Evolutionary conservation across 2,113 vertebrate species (phyloP).

Genomic region (Tylochromis polylepis): DNA sequence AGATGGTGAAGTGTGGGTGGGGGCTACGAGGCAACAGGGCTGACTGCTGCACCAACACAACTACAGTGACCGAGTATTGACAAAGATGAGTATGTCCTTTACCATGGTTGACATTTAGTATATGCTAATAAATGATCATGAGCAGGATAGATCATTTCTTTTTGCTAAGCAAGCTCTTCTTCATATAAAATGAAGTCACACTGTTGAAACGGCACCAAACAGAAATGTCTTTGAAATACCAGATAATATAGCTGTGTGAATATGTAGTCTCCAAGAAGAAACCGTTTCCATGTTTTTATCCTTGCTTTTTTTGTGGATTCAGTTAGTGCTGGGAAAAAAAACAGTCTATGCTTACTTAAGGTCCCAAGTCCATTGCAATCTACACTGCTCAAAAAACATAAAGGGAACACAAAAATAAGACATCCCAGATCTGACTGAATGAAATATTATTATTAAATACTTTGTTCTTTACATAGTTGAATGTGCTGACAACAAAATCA

Average conservation of each 20-base stretch:
- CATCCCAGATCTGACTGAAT: no score
- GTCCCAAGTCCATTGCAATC: background rate
- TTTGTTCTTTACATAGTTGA: no score
- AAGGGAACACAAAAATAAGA: no score
- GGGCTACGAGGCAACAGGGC: background rate
- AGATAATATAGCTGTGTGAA: background rate
- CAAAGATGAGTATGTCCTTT: background rate
- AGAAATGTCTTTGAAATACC: background rate
- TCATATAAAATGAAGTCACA: background rate
- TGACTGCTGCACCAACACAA: background rate
- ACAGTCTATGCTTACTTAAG: background rate
- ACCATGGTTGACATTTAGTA: accelerated
- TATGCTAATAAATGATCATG: background rate
- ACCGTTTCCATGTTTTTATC: background rate
- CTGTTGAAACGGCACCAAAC: background rate
- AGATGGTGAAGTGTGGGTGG: background rate
- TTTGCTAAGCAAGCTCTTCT: background rate
- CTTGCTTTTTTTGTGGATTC: background rate
- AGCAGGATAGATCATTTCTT: background rate
- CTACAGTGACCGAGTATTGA: background rate
- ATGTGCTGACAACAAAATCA: no score
- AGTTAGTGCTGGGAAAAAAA: background rate
- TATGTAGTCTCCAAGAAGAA: background rate
- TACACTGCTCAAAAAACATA: no score
- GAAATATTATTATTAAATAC: no score